A percentile compares a stretch with the other conserved stretches of the same genome.
Evolutionary conservation across 1,140 invertebrate genomes (phyloP).

Genomic region (Lamellibrachia luymesi): DNA sequence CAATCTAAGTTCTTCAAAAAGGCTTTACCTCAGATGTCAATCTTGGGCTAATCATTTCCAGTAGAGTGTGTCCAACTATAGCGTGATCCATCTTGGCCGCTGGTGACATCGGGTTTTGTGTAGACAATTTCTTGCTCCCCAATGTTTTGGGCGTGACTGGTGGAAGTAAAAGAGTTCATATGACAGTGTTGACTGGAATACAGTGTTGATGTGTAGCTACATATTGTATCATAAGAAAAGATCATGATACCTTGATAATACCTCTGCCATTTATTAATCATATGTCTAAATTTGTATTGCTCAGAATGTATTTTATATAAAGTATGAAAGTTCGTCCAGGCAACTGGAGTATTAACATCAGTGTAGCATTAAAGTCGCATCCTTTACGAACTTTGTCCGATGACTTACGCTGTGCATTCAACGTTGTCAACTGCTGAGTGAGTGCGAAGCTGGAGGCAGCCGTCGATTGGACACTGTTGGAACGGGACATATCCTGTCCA

Average conservation of each 20-base stretch:
- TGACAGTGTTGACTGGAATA: background rate
- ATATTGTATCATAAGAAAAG: background rate
- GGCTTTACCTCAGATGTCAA: conserved; percentile 45
- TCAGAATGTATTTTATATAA: background rate
- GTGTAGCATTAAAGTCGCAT: background rate
- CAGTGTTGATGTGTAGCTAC: background rate
- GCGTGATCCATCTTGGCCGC: conserved; percentile 53
- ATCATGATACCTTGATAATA: no score
- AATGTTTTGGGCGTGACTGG: background rate
- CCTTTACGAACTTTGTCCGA: background rate
- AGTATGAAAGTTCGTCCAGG: background rate
- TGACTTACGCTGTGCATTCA: background rate
- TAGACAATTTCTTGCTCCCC: conserved; percentile 20
- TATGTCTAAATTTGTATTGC: background rate
- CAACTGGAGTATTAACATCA: no score
- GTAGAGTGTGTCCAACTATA: conserved; percentile 48
- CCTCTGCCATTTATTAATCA: background rate
- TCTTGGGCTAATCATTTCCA: conserved; percentile 51
- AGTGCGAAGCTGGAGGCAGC: background rate
- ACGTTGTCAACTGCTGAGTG: background rate
- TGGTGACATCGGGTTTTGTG: conserved; percentile 48
- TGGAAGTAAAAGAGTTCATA: background rate
- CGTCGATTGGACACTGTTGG: conserved; percentile 38
- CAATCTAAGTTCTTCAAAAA: background rate
- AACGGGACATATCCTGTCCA: conserved; percentile 37